A percentile compares a stretch with the other conserved stretches of the same genome.
phyloP scores from a whole-genome alignment of 2,888 invertebrate genomes.

The Lathronympha strigana region DNA sequence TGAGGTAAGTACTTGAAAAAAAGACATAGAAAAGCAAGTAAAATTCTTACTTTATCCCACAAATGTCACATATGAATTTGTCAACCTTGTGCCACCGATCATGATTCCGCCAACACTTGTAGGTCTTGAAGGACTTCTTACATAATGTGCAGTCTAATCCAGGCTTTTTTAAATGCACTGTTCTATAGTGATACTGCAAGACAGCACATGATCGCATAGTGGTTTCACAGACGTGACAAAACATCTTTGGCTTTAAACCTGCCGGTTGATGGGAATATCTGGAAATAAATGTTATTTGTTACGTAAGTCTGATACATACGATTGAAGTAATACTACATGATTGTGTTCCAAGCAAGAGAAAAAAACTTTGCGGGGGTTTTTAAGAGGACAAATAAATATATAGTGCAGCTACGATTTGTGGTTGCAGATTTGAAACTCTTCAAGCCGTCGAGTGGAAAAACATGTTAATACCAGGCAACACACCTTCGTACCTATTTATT shows the following conservation, averaged over 20 bases:
- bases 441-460: too few species aligned
- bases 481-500: too few species aligned
- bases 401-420: too few species aligned
- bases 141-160: constrained; percentile 42
- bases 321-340: too few species aligned
- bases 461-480: too few species aligned
- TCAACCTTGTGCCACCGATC: constrained; percentile 40
- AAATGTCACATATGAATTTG: constrained; percentile 44
- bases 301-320: neutral
- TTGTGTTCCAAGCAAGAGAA: too few species aligned
- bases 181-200: constrained; percentile 65
- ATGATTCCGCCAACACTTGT: constrained; percentile 43
- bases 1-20: neutral
- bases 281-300: constrained; percentile 46
- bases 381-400: too few species aligned
- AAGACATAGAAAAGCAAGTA: neutral
- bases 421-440: too few species aligned
- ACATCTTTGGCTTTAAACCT: constrained; percentile 35
- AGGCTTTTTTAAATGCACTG: constrained; percentile 43
- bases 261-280: constrained; percentile 54
- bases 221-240: constrained; percentile 58
- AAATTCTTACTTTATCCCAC: constrained; percentile 42
- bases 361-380: too few species aligned
- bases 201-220: constrained; percentile 41
- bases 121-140: constrained; percentile 42